These are phyloP conservation scores for Fratercula arctica DNA, from an alignment of 2,797 vertebrate genomes.

Conservation along the genomic window DNA sequence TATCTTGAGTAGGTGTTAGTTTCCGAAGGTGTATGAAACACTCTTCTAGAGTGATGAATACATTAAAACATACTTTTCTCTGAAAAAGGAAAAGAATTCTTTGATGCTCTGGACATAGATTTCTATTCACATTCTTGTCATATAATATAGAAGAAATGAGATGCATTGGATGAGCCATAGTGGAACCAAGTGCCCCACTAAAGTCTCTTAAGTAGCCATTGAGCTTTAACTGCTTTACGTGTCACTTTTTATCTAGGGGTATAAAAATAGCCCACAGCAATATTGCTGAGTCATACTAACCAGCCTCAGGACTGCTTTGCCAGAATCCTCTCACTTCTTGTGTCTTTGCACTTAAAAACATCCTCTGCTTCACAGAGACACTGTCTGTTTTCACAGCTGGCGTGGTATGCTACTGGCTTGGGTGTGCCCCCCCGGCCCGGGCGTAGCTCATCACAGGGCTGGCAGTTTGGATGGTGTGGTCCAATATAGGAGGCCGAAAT, in stretches of 20 bases:
- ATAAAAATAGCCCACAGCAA: neutral
- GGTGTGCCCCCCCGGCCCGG: accelerated
- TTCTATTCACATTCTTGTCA: neutral
- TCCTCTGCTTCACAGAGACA: neutral
- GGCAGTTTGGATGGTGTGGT: neutral
- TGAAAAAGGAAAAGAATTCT: neutral
- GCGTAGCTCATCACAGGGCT: neutral
- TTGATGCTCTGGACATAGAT: neutral
- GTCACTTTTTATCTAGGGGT: neutral
- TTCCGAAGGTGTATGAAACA: neutral
- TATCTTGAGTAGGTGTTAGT: neutral
- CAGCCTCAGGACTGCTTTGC: neutral
- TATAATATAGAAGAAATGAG: neutral
- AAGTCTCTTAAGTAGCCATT: neutral
- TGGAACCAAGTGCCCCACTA: neutral
- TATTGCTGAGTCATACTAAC: neutral
- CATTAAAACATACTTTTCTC: neutral
- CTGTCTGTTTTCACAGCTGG: neutral
- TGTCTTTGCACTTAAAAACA: neutral
- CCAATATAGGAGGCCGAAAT: neutral
- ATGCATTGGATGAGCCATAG: neutral
- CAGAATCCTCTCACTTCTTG: neutral
- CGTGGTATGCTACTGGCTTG: neutral
- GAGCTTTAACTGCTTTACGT: neutral
- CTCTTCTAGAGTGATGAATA: neutral